Percentiles rank a stretch among this genome's conserved stretches.
Conservation (phyloP, 1,140 invertebrate species). For the Temnothorax curvispinosus region DNA sequence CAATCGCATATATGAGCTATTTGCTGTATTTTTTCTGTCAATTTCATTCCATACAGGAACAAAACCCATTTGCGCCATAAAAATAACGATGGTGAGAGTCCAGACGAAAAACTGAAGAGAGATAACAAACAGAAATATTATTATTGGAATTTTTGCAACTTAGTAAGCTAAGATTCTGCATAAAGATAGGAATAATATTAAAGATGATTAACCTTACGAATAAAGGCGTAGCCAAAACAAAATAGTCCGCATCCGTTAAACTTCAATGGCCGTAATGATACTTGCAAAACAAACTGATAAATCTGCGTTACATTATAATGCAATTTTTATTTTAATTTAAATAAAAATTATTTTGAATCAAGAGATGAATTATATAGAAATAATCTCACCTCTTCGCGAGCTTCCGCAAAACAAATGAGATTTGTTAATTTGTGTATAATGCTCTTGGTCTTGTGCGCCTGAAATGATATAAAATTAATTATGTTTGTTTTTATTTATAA, state of each 20-base stretch:
- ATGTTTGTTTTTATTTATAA: not conserved
- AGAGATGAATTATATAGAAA: not conserved
- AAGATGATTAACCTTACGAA: conserved; percentile 8
- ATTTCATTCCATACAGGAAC: not conserved
- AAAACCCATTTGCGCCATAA: not conserved
- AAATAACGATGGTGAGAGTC: not conserved
- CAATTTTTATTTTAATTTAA: not conserved
- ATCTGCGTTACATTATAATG: not conserved
- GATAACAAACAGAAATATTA: not conserved
- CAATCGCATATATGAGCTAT: not conserved
- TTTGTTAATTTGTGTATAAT: conserved; percentile 17
- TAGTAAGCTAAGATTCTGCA: not conserved
- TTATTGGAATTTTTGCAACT: not conserved
- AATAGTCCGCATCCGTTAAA: conserved; percentile 9
- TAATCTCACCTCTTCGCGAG: conserved; percentile 3
- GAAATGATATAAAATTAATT: not conserved
- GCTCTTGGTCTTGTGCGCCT: not conserved
- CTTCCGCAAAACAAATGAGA: not conserved
- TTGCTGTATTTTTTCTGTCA: not conserved
- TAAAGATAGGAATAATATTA: not conserved
- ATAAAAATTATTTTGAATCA: not conserved
- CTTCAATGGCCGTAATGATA: not conserved
- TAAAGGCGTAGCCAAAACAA: conserved; percentile 19
- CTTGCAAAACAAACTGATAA: not conserved
- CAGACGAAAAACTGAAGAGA: not conserved